A percentile compares a stretch with the other conserved stretches of the same genome.
Evolutionary conservation across 2,113 vertebrate genomes (phyloP).

Genomic region (Odocoileus hemionus): DNA sequence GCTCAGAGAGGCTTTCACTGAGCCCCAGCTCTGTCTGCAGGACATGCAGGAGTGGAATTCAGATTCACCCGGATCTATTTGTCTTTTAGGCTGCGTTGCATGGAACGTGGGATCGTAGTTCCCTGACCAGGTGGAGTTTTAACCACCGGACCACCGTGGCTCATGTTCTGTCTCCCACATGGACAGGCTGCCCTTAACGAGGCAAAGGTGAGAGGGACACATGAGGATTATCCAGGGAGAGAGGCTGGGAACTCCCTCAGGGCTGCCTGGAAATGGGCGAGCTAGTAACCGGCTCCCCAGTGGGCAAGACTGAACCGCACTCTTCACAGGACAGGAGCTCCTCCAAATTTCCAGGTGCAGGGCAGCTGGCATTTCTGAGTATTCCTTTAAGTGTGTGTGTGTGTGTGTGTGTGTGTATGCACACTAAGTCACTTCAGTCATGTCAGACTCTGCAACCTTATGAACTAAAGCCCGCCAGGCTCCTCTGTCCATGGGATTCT

Average conservation of each 20-base stretch:
- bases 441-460: not conserved
- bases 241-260: not conserved
- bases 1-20: not conserved
- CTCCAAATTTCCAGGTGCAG: not conserved
- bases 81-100: not conserved
- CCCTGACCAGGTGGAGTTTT: not conserved
- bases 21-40: not conserved
- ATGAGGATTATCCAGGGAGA: not conserved
- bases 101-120: not conserved
- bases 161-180: not conserved
- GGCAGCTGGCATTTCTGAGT: not conserved
- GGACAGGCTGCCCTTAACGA: not conserved
- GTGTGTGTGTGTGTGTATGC: fast-evolving
- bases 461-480: not conserved
- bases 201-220: too few species aligned
- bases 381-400: not conserved
- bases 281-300: not conserved
- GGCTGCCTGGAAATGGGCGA: not conserved
- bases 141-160: not conserved
- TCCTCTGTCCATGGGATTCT: not conserved
- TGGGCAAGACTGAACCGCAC: not conserved
- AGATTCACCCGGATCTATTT: not conserved
- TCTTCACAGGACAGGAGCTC: not conserved
- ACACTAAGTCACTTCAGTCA: not conserved
- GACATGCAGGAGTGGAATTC: not conserved